Conservation (phyloP, 2,797 vertebrate genomes). For the Halcyon leucocephala region DNA sequence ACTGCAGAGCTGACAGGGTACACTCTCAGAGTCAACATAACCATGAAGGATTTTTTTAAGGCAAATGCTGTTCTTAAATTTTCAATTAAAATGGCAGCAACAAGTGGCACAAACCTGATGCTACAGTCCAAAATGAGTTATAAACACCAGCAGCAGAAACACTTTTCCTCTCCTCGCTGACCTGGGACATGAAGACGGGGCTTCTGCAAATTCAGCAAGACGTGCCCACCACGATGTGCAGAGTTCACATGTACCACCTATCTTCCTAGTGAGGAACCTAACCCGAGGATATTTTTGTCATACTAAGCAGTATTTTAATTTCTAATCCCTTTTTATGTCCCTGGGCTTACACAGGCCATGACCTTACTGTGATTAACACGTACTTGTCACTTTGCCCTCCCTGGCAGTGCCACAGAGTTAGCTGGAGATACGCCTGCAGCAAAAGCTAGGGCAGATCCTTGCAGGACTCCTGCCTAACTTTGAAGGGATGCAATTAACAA, state of each 20-base stretch:
- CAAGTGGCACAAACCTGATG: not conserved
- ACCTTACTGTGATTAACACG: not conserved
- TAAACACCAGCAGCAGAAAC: not conserved
- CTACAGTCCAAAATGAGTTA: not conserved
- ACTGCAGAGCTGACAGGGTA: not conserved
- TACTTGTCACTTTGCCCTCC: not conserved
- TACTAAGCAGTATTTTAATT: not conserved
- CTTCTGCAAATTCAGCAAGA: not conserved
- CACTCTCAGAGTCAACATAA: not conserved
- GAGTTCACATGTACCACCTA: not conserved
- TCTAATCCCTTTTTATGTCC: not conserved
- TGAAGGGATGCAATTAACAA: not conserved
- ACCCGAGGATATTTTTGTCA: not conserved
- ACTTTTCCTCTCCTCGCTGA: not conserved
- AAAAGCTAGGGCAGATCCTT: not conserved
- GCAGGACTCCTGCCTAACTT: not conserved
- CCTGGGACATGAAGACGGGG: not conserved
- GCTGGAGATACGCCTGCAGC: not conserved
- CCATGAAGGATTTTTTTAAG: not conserved
- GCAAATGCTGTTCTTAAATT: not conserved
- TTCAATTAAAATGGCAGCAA: not conserved
- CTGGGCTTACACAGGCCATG: not conserved
- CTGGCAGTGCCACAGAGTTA: not conserved
- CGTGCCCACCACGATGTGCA: rapidly evolving
- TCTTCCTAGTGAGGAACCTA: not conserved